Base-by-base conservation (phyloP, 2,113 vertebrate genomes). In the Gallinago media region DNA sequence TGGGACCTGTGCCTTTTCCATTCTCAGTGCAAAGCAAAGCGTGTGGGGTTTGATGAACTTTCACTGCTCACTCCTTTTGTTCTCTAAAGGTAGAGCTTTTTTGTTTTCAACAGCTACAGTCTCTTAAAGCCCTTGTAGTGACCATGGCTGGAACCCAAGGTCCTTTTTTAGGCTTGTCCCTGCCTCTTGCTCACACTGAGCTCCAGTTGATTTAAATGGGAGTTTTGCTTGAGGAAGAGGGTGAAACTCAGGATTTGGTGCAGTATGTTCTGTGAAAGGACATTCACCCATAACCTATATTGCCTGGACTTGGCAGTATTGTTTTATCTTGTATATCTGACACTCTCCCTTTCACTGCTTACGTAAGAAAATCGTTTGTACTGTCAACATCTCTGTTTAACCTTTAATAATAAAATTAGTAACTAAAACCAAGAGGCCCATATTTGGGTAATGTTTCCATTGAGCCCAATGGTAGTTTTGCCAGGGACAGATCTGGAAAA, bases 321-420 rank as follows among this genome's bases (percentile, higher is more conserved):
- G 78, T 95, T 95, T 95, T 95, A 96, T 88, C 92, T 96, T 61
- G 76, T 67, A 63, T 95, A 90, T 94, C 85, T 85, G 92, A 94
- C 87, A 86, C 70, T 84, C 89, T 94, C 84, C 70, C 88, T 95
- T 95, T 92, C 72, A 52, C 89, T 92, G 91, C 94, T 97, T 95
- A 95, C 87, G 65, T 96, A 97, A 90, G 92, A 92, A 97, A 95
- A 88, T 86, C 47, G 87, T 96, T 96, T 97, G 92, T 96, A 95
- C 96, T 95, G 92, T 97, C 94, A 97, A 97, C 95, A 97, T 87
- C 55, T 91, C 96, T 95, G 89, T 97, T 97, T 95, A 94, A 96
- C 90, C 85, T 93, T 97, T 96, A 96, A 93, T 96, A 95, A 88
- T 82, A 96, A 96, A 96, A 97, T 97, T 94, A 92, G 94, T 83